These are phyloP conservation scores for Philonicus albiceps DNA, from an alignment of 2,888 invertebrate species.

Conservation along the genomic window DNA sequence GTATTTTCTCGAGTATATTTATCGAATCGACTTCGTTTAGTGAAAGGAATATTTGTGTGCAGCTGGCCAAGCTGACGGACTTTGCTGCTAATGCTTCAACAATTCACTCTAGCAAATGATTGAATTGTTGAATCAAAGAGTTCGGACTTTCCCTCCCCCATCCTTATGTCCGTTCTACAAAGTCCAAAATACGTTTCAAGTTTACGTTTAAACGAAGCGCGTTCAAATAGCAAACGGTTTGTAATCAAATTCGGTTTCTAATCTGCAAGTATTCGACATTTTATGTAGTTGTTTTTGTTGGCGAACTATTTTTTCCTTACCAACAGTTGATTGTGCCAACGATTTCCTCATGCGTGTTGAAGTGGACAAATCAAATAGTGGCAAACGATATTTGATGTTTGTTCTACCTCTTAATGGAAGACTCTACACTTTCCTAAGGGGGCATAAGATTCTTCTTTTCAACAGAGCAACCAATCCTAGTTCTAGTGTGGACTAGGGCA, in stretches of 20 bases:
- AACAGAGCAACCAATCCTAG: neutral
- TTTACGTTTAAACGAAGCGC: neutral
- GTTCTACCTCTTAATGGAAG: neutral
- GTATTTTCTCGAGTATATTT: neutral
- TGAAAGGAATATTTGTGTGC: neutral
- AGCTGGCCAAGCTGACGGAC: neutral
- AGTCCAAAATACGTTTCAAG: slow-evolving; percentile 5
- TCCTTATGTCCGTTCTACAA: neutral
- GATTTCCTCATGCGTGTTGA: neutral
- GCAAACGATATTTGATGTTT: neutral
- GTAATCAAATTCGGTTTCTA: slow-evolving; percentile 20
- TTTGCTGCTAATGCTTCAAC: neutral
- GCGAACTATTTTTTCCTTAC: neutral
- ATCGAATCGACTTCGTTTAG: neutral
- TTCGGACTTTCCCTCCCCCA: neutral
- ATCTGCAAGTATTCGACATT: slow-evolving; percentile 4
- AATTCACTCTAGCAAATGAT: slow-evolving; percentile 16
- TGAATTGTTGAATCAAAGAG: slow-evolving; percentile 28
- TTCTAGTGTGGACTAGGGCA: neutral
- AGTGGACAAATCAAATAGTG: slow-evolving; percentile 3
- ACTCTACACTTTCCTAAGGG: neutral
- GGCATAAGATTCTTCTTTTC: neutral
- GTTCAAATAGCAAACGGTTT: slow-evolving; percentile 9
- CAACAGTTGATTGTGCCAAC: neutral
- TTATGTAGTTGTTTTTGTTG: slow-evolving; percentile 13